These are phyloP conservation scores for Hipposideros armiger DNA, from an alignment of 2,113 vertebrate genomes.

Conservation along the genomic window DNA sequence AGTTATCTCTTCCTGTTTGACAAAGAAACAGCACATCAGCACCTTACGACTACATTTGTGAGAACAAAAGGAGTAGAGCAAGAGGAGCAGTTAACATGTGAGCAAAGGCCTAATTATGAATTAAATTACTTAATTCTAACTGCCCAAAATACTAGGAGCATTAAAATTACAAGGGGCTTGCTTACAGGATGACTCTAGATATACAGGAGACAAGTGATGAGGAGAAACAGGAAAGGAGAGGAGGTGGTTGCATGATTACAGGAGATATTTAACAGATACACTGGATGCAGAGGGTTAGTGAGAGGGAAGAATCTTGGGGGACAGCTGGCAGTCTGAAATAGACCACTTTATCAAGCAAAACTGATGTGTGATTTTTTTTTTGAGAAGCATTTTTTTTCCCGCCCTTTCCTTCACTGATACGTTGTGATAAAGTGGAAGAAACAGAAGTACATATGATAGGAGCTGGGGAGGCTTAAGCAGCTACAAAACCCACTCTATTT, in stretches of 20 bases:
- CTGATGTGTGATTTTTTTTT: neutral
- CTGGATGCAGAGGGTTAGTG: neutral
- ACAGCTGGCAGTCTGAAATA: neutral
- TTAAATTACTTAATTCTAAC: too few species aligned
- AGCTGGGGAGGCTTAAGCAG: neutral
- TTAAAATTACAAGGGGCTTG: too few species aligned
- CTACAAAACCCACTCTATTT: neutral
- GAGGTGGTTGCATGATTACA: neutral
- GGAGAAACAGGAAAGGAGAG: neutral
- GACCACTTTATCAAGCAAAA: neutral
- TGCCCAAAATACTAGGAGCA: too few species aligned
- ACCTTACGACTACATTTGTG: too few species aligned
- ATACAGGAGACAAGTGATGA: neutral
- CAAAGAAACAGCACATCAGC: too few species aligned
- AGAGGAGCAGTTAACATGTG: too few species aligned
- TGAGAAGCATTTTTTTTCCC: neutral
- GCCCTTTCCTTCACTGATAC: neutral
- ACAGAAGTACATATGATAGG: neutral
- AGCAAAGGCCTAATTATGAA: too few species aligned
- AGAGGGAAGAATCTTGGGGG: neutral
- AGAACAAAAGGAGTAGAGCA: too few species aligned
- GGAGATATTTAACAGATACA: neutral
- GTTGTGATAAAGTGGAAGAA: neutral
- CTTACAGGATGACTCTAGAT: neutral
- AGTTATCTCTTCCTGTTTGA: too few species aligned